phyloP scores from a whole-genome alignment of 2,797 vertebrate species.

The Premnoplex brunnescens region DNA sequence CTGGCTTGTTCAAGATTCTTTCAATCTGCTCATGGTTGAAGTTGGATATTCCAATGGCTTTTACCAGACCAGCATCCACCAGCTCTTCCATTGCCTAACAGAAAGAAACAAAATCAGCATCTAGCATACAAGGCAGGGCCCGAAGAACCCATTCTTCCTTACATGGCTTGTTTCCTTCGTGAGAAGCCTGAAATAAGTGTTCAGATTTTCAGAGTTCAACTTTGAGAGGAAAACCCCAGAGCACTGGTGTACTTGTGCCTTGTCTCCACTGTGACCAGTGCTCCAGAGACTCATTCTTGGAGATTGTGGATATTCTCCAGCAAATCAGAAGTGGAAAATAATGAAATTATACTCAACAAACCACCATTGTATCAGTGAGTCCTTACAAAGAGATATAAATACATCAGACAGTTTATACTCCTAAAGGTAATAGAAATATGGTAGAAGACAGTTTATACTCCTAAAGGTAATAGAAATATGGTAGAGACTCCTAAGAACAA shows the following conservation, averaged over 20 bases:
- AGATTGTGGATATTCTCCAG: not conserved
- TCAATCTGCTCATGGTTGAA: conserved; percentile 91
- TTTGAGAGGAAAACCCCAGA: not conserved
- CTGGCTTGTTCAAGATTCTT: conserved; percentile 88
- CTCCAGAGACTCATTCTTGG: not conserved
- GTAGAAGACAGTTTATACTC: not conserved
- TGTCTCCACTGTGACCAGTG: not conserved
- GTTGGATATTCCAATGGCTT: conserved; percentile 92
- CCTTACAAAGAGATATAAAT: not conserved
- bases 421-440: not conserved
- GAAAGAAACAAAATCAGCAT: not conserved
- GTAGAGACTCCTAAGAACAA: not conserved
- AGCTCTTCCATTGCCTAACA: conserved; percentile 90
- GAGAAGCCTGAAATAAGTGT: not conserved
- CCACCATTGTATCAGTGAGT: not conserved
- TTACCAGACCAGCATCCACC: conserved; percentile 89
- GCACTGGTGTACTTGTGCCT: not conserved
- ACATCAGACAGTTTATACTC: not conserved
- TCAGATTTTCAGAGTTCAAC: not conserved
- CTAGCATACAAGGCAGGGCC: not conserved
- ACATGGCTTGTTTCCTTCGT: not conserved
- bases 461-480: not conserved
- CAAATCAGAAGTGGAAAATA: not conserved
- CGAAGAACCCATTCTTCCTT: not conserved
- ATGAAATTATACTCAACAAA: rapidly evolving